phyloP scores from a whole-genome alignment of 2,797 vertebrate genomes.

The Sebastes steindachneri region DNA sequence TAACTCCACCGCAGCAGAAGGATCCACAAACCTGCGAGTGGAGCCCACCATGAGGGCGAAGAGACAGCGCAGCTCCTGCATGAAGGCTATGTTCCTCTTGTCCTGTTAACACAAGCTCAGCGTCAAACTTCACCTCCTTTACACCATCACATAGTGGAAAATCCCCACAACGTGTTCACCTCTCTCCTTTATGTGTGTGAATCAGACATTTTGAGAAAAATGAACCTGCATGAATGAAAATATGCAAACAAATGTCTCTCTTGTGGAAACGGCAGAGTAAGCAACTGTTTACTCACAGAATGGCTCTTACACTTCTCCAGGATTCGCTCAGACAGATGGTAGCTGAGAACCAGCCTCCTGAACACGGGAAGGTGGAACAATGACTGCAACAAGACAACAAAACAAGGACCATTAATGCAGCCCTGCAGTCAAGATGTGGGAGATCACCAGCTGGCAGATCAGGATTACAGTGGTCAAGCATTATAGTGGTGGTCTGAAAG shows the following conservation, averaged over 20 bases:
- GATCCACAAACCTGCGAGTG: constrained; percentile 92
- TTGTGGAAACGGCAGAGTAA: background rate
- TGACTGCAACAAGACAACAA: constrained; percentile 84
- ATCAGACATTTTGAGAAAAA: background rate
- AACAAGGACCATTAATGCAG: background rate
- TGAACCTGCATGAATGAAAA: background rate
- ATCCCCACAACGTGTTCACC: background rate
- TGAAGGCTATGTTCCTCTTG: constrained; percentile 95
- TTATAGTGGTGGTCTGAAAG: background rate
- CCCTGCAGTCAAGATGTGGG: background rate
- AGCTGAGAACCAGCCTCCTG: constrained; percentile 92
- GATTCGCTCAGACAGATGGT: constrained; percentile 86
- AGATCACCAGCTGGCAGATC: background rate
- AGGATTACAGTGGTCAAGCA: background rate
- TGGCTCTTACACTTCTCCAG: constrained; percentile 89
- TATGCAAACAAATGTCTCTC: background rate
- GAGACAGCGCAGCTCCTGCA: constrained; percentile 95
- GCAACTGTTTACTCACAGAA: constrained; percentile 85
- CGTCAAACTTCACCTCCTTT: background rate
- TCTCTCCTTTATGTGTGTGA: background rate
- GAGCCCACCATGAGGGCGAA: constrained; percentile 96
- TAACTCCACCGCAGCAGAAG: constrained; percentile 91
- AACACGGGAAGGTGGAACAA: constrained; percentile 96
- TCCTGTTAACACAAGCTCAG: constrained; percentile 81
- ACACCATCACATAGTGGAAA: background rate